Base-by-base conservation (phyloP, 2,797 vertebrate genomes). In the Holocentrus rufus region DNA sequence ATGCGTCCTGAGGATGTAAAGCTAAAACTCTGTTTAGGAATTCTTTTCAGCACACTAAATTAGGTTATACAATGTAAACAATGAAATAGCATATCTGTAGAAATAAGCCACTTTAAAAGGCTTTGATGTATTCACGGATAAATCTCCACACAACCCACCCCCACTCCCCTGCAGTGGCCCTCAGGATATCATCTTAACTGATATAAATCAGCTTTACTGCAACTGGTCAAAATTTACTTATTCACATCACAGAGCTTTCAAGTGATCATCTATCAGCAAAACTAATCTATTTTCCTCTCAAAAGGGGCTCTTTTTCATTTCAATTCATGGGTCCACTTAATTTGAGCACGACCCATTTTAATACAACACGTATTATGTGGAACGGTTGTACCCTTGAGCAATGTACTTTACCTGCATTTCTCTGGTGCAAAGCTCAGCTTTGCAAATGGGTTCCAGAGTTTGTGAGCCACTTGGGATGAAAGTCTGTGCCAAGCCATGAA, bases 181-280 rank as follows among this genome's bases (percentile, higher is more conserved):
- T 61, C 72, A 72, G 92, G 91, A 83, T 86, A 83, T 80, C 83
- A 78, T 89, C 81, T 81, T 82, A 88, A 83, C 91, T 90, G 90
- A 92, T 93, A 91, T 87, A 89, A 92, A 93, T 93, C 92, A 86
- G 82, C 77, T 90, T 89, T 87, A 89, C 88, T 85, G 83, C 85
- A 81, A 88, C 87, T 87, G 90, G 92, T 92, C 91, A 93, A 83
- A 91, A 89, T 91, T 80, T 88, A 85, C 89, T 90, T 87, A 92
- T 93, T 92, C 90, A 86, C 79, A 90, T 92, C 90, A 90, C 86
- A 88, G 84, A 73, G 83, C 89, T 91, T 91, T 93, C 90, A 92
- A 88, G 79, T 82, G 87, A 91, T 91, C 85, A 87, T 92, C 90
- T 92, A 94, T 94, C 92, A 93, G 90, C 87, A 85, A 88, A 90